Percentiles rank a stretch among this genome's conserved stretches.
These are phyloP conservation scores for Cinclus cinclus DNA, from an alignment of 2,113 vertebrate genomes.

Conservation along the genomic window DNA sequence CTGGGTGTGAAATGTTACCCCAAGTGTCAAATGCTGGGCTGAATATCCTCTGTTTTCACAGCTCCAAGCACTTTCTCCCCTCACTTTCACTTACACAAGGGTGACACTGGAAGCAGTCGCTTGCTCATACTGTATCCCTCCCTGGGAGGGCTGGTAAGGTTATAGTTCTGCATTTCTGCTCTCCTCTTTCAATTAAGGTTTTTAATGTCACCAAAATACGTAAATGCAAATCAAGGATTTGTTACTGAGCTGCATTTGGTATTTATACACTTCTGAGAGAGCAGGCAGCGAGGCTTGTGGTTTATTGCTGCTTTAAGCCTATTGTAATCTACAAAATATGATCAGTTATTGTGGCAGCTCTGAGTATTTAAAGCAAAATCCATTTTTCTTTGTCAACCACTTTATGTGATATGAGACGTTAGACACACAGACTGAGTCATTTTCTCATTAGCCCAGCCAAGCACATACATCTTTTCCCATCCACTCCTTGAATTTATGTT, in stretches of 20 bases:
- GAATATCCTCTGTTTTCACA: neutral
- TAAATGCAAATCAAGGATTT: neutral
- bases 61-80: neutral
- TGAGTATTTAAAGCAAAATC: slow-evolving; percentile 36
- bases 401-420: slow-evolving; percentile 3
- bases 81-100: neutral
- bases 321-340: slow-evolving; percentile 6
- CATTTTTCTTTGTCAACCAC: slow-evolving; percentile 71
- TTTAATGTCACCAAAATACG: neutral
- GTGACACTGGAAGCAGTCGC: neutral
- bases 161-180: neutral
- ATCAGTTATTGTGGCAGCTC: neutral
- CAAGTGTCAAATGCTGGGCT: neutral
- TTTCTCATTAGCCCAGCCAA: slow-evolving; percentile 60
- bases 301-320: neutral
- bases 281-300: neutral
- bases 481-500: slow-evolving; percentile 34
- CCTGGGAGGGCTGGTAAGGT: neutral
- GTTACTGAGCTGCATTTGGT: neutral
- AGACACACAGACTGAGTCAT: neutral
- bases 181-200: neutral
- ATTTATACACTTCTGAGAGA: neutral
- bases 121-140: neutral
- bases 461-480: neutral
- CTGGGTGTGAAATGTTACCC: neutral